Conservation (phyloP, 1,140 invertebrate genomes). For the Danaus plexippus region DNA sequence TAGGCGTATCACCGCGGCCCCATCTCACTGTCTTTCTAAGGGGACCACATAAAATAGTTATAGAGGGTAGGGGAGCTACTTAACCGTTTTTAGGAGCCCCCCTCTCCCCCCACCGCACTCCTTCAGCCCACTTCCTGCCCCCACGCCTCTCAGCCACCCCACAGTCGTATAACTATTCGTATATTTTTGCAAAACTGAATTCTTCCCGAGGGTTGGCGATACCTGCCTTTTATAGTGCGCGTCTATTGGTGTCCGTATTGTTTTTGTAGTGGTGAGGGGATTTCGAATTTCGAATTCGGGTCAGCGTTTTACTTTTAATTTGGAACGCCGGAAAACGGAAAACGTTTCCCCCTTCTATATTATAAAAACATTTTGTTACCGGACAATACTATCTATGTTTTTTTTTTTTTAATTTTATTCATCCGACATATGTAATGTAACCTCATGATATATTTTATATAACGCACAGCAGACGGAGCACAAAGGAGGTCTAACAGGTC, state of each 20-base stretch:
- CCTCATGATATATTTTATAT: not conserved
- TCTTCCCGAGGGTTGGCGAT: slow-evolving; percentile 60
- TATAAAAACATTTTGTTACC: no score
- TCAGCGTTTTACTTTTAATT: slow-evolving; percentile 69
- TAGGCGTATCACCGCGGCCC: slow-evolving; percentile 52
- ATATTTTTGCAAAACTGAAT: slow-evolving; percentile 67
- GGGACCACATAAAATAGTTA: slow-evolving; percentile 71
- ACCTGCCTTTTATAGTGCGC: slow-evolving; percentile 48
- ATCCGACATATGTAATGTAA: not conserved
- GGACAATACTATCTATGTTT: no score
- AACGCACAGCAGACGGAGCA: no score
- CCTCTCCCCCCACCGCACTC: slow-evolving; percentile 51
- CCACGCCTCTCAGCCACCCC: slow-evolving; percentile 26
- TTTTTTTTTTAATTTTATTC: no score
- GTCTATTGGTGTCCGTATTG: slow-evolving; percentile 46
- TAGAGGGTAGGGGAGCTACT: slow-evolving; percentile 67
- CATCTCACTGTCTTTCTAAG: slow-evolving; percentile 68
- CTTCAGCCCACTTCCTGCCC: slow-evolving; percentile 58
- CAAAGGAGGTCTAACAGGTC: no score
- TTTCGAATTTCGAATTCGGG: slow-evolving; percentile 55
- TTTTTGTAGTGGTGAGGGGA: slow-evolving; percentile 44
- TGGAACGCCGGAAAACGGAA: slow-evolving; percentile 40
- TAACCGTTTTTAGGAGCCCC: slow-evolving; percentile 71
- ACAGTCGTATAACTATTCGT: slow-evolving; percentile 54
- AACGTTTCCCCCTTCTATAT: slow-evolving; percentile 29